Percentiles rank a stretch among this genome's conserved stretches.
Conservation (phyloP, 2,113 vertebrate genomes). For the Barnardius zonarius region DNA sequence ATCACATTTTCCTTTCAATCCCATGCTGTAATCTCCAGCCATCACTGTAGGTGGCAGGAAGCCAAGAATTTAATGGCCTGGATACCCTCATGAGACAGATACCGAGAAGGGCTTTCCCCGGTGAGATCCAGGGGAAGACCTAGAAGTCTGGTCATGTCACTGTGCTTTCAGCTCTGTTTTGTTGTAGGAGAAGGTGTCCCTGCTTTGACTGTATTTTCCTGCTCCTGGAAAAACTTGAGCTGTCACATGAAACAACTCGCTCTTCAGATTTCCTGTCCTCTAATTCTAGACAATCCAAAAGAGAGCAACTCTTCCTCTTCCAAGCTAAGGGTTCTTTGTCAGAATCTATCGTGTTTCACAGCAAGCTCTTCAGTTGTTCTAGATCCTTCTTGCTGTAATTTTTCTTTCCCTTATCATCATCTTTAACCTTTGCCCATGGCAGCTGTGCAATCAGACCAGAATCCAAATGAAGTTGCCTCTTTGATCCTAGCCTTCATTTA, state of each 20-base stretch:
- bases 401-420: neutral
- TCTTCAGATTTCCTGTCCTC: neutral
- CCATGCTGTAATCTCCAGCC: neutral
- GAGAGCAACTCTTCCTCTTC: neutral
- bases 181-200: neutral
- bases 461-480: neutral
- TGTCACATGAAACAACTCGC: neutral
- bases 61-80: neutral
- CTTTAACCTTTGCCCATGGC: neutral
- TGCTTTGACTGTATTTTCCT: neutral
- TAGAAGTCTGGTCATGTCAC: neutral
- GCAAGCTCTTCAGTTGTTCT: neutral
- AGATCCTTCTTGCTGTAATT: neutral
- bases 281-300: neutral
- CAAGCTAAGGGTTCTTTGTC: neutral
- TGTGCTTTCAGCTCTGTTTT: neutral
- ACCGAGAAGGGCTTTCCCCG: neutral
- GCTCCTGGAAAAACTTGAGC: neutral
- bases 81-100: neutral
- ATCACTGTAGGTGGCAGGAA: rapidly evolving
- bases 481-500: neutral
- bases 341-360: neutral
- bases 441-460: neutral
- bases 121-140: neutral
- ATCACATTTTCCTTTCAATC: neutral